Evolutionary conservation across 2,888 invertebrate genomes (phyloP), one percentile per base, ranked within the genome.

Genomic region (Apamea monoglypha): DNA sequence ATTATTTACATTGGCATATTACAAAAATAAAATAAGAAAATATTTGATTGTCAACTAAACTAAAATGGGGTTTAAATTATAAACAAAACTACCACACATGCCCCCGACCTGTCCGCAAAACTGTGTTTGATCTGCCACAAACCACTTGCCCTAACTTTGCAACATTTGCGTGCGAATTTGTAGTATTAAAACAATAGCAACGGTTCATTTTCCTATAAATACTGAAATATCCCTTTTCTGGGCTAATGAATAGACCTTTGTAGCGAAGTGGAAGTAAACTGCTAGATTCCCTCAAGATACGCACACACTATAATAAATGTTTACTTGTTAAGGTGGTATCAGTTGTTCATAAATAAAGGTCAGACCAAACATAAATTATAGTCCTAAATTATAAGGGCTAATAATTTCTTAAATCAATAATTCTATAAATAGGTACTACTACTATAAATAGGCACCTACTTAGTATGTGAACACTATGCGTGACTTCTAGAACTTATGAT

Each of bases 121-220:
- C 21, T n/a, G 14, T 32, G 5, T 44, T 40, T 32, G 21, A 10
- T 14, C 32, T 8, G 50, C 12, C n/a, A 14, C 44, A 63, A 32
- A 25, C 53, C 74, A 73, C 16, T 64, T 16, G 40, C 7, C 16
- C 29, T 16, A 56, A 64, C 14, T 47, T 6, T 18, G 29, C 29
- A 25, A 47, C 56, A 66, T 66, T 82, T 59, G 47, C 76, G 66
- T 75, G 56, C 6, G 2, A 59, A 32, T 66, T 40, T 21, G 36
- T 74, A 63, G 12, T 61, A 47, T 29, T 53, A 56, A 47, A 56
- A 80, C 16, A 82, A 50, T 40, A 29, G 16, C 16, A 64, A 66
- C 16, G 25, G 29, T 36, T 10, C 0, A 25, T 74, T 82, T 82
- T 74, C n/a, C 8, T 59, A 32, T 47, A 76, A 83, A 53, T 10